Base-by-base conservation (phyloP, 1,140 invertebrate species). In the Papilio aristodemus region DNA sequence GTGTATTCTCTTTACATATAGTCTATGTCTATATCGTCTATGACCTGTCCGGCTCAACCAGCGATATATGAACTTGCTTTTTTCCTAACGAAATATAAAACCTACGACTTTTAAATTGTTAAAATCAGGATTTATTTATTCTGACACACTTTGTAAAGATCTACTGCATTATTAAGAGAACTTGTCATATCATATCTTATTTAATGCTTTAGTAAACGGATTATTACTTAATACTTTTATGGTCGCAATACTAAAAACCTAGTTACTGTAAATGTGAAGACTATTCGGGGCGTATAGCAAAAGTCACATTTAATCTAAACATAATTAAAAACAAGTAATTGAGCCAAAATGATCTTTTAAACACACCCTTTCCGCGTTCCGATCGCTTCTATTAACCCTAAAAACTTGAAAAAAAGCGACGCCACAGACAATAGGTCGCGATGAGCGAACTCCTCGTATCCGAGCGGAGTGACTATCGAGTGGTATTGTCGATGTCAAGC, bases 401-500 rank as follows among this genome's bases (percentile, higher is more conserved):
- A 59, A 59, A 59, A 25, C 36, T 32, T 3, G 25, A n/a, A 36
- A 59, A 36, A 58, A 59, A 59, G 57, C 57, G 25, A 14, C 73
- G 68, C 43, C 71, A 57, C 46, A 73, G 38, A 74, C 74, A 75
- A 71, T 71, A 69, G 46, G 46, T 54, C 46, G 46, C 9, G 46
- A 54, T 22, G 46, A 54, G 68, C 71, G 67, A 70, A 66, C 62
- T 71, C 72, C 69, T 70, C 69, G 68, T 77, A 74, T 80, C 76
- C 72, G 76, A 14, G 14, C 73, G 74, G 74, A 81, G 83, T 81
- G 83, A 77, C 76, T 75, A 73, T 82, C 69, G 69, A 83, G 85
- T 67, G 77, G 74, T 71, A 76, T 83, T 73, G 76, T 74, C 79
- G 75, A 74, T 87, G 85, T 85, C 83, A 85, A 87, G 83, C 62